A percentile compares a stretch with the other conserved stretches of the same genome.
Evolutionary conservation across 2,888 invertebrate genomes (phyloP).

Genomic region (Heliconius sara): DNA sequence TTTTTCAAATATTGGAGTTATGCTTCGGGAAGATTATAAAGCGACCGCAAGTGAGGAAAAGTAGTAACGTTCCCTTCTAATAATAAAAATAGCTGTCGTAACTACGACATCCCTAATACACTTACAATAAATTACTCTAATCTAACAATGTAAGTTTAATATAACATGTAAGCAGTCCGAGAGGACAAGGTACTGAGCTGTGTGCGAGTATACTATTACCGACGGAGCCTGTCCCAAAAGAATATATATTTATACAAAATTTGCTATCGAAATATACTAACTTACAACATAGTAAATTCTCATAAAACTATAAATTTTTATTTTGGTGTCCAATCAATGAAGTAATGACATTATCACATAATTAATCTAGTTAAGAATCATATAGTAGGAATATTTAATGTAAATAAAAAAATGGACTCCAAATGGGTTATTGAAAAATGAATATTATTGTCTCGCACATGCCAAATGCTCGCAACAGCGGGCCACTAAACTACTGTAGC

Average conservation of each 20-base stretch:
- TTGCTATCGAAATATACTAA: slow-evolving; percentile 62
- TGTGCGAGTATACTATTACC: slow-evolving; percentile 68
- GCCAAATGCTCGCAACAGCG: slow-evolving; percentile 67
- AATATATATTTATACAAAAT: slow-evolving; percentile 58
- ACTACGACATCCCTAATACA: slow-evolving; percentile 73
- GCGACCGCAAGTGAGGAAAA: slow-evolving; percentile 74
- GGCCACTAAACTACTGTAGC: slow-evolving; percentile 39
- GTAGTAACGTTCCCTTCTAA: slow-evolving; percentile 60
- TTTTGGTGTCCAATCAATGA: slow-evolving; percentile 66
- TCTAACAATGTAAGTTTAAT: slow-evolving; percentile 73
- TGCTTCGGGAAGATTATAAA: slow-evolving; percentile 60
- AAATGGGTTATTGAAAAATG: slow-evolving; percentile 46
- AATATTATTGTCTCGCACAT: slow-evolving; percentile 81
- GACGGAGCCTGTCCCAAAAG: slow-evolving; percentile 59
- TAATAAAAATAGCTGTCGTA: slow-evolving; percentile 63
- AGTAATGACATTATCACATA: slow-evolving; percentile 70
- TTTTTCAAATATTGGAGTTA: slow-evolving; percentile 55
- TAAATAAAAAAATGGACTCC: slow-evolving; percentile 47
- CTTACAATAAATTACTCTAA: slow-evolving; percentile 80
- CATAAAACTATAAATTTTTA: slow-evolving; percentile 58
- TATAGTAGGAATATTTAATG: slow-evolving; percentile 39
- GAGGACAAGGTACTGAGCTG: slow-evolving; percentile 76
- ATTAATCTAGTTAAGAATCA: slow-evolving; percentile 34
- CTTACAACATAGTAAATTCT: slow-evolving; percentile 65
- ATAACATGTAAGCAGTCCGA: slow-evolving; percentile 70